Conservation (phyloP, 2,797 vertebrate genomes). For the Menidia menidia region DNA sequence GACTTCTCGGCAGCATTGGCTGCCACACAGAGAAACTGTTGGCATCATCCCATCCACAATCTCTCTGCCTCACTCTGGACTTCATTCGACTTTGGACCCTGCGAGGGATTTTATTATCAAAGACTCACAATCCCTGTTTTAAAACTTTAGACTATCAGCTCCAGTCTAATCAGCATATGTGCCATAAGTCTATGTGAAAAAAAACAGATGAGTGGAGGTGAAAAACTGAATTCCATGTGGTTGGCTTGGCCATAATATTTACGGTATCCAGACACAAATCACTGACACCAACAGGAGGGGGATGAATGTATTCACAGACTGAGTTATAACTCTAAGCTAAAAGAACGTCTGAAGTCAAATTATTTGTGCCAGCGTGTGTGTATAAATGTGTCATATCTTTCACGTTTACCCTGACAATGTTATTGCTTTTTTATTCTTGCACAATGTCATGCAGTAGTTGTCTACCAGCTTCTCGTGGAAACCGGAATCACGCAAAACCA, state of each 20-base stretch:
- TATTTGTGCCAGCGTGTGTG: conserved; percentile 21
- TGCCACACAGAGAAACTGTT: conserved; percentile 71
- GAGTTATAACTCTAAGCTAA: conserved; percentile 43
- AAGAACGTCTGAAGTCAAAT: conserved; percentile 23
- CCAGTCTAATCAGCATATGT: conserved; percentile 60
- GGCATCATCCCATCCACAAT: conserved; percentile 73
- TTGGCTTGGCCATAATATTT: conserved; percentile 73
- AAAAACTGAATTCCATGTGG: conserved; percentile 54
- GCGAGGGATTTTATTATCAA: conserved; percentile 54
- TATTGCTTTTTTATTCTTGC: conserved; percentile 11
- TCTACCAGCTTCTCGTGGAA: conserved; percentile 29
- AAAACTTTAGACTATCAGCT: conserved; percentile 55
- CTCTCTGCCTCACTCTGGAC: conserved; percentile 70
- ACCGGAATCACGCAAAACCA: conserved; percentile 35
- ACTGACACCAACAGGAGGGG: conserved; percentile 47
- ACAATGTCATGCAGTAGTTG: conserved; percentile 26
- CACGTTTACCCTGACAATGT: conserved; percentile 29
- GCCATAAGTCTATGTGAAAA: conserved; percentile 61
- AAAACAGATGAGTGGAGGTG: conserved; percentile 46
- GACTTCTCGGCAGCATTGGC: conserved; percentile 74
- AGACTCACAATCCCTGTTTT: conserved; percentile 38
- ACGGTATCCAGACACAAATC: conserved; percentile 68
- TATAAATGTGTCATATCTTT: conserved; percentile 43
- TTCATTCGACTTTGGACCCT: conserved; percentile 61
- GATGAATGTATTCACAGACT: conserved; percentile 40